Conservation (phyloP, 2,113 vertebrate genomes). For the Ursus arctos region DNA sequence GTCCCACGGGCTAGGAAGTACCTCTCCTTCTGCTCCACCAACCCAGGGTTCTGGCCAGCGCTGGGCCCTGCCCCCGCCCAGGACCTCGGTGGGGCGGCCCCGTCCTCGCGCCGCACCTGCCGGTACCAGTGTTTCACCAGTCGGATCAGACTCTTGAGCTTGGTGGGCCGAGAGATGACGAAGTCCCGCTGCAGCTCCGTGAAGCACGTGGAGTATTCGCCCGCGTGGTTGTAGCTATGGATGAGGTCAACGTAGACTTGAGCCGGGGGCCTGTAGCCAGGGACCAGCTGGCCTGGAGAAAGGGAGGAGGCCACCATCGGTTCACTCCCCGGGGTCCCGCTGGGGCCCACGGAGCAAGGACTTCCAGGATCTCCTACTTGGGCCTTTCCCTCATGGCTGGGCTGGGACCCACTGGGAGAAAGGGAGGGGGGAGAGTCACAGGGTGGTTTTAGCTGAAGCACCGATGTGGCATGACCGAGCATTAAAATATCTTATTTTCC, state of each 20-base stretch:
- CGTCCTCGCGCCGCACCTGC: neutral
- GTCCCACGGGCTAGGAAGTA: neutral
- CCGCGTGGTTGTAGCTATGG: neutral
- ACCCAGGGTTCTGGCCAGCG: neutral
- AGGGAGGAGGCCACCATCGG: neutral
- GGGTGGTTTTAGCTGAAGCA: neutral
- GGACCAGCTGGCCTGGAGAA: conserved; percentile 29
- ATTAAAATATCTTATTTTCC: neutral
- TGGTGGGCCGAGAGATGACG: conserved; percentile 52
- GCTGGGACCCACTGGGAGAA: neutral
- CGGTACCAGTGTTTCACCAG: conserved; percentile 81
- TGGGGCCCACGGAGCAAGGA: neutral
- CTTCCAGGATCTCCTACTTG: neutral
- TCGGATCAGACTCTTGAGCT: conserved; percentile 78
- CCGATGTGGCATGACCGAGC: neutral
- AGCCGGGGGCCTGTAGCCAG: neutral
- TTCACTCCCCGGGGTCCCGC: accelerated
- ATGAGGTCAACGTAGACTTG: conserved; percentile 67
- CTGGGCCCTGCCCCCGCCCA: neutral
- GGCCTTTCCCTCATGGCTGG: neutral
- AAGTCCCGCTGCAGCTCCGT: conserved; percentile 79
- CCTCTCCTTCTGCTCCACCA: neutral
- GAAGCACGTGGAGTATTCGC: conserved; percentile 79
- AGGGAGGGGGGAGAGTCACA: too few relatives aligned
- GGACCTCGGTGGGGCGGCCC: accelerated